Evolutionary conservation across 2,797 vertebrate genomes (phyloP).

Genomic region (Xenentodon cancila): DNA sequence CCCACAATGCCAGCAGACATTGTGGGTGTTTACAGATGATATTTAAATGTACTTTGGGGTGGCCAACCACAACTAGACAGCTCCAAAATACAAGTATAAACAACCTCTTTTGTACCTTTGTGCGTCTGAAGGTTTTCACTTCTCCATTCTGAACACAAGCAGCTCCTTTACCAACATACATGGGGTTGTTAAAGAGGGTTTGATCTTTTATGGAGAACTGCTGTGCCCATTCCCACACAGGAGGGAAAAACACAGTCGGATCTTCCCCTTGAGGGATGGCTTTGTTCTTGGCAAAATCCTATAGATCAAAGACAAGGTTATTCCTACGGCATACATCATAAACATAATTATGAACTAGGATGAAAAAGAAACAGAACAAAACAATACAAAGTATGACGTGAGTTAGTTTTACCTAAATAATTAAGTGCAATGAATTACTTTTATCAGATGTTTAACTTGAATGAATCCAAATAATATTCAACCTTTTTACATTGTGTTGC

Average conservation of each 20-base stretch:
- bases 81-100: too few relatives aligned
- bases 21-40: too few relatives aligned
- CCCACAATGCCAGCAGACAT: too few relatives aligned
- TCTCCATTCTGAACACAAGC: conserved; percentile 87
- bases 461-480: too few relatives aligned
- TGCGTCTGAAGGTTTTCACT: conserved; percentile 86
- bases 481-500: too few relatives aligned
- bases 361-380: background rate
- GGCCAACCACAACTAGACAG: too few relatives aligned
- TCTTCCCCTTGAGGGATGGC: conserved; percentile 91
- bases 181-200: conserved; percentile 94
- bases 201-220: conserved; percentile 90
- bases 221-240: conserved; percentile 97
- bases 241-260: conserved; percentile 89
- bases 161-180: conserved; percentile 91
- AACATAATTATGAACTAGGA: background rate
- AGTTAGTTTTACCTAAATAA: too few relatives aligned
- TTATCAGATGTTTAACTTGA: too few relatives aligned
- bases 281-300: conserved; percentile 91
- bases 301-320: conserved; percentile 20
- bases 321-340: background rate
- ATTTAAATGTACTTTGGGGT: too few relatives aligned
- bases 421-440: too few relatives aligned
- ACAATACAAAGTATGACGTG: too few relatives aligned
- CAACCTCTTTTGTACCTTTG: conserved; percentile 88